A percentile compares a stretch with the other conserved stretches of the same genome.
phyloP scores from a whole-genome alignment of 2,113 vertebrate species.

The Neomonachus schauinslandi region DNA sequence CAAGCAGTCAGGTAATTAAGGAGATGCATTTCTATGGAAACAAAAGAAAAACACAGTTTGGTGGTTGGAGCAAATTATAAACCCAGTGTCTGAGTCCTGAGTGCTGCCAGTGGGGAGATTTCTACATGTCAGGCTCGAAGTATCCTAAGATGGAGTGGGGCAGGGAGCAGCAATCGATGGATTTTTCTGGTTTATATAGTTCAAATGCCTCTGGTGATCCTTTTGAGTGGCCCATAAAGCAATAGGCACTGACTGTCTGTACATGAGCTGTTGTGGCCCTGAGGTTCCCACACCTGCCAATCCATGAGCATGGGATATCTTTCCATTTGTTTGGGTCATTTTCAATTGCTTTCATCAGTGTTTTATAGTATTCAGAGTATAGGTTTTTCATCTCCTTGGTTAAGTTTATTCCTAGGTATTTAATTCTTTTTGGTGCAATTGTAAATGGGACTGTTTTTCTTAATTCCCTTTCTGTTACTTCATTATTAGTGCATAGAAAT shows the following conservation, averaged over 20 bases:
- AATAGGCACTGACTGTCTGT: not conserved
- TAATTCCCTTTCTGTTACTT: not conserved
- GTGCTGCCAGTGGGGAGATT: not conserved
- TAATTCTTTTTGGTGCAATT: not conserved
- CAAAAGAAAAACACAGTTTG: not conserved
- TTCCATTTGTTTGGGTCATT: not conserved
- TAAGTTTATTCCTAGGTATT: not conserved
- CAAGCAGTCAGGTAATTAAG: not conserved
- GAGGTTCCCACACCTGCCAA: not conserved
- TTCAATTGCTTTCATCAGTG: not conserved
- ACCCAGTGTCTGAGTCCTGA: not conserved
- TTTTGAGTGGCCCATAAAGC: not conserved
- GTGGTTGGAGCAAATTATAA: not conserved
- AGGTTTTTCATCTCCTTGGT: not conserved
- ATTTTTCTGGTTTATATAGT: not conserved
- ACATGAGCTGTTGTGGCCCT: not conserved
- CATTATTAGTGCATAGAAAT: not conserved
- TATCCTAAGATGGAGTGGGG: not conserved
- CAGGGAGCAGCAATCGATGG: not conserved
- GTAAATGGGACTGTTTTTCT: not conserved
- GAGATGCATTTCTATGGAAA: not conserved
- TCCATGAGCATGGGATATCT: not conserved
- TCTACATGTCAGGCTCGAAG: not conserved
- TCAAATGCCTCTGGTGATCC: not conserved
- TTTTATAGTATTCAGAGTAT: not conserved